Evolutionary conservation across 2,797 vertebrate species (phyloP).

Genomic region (Novumbra hubbsi): DNA sequence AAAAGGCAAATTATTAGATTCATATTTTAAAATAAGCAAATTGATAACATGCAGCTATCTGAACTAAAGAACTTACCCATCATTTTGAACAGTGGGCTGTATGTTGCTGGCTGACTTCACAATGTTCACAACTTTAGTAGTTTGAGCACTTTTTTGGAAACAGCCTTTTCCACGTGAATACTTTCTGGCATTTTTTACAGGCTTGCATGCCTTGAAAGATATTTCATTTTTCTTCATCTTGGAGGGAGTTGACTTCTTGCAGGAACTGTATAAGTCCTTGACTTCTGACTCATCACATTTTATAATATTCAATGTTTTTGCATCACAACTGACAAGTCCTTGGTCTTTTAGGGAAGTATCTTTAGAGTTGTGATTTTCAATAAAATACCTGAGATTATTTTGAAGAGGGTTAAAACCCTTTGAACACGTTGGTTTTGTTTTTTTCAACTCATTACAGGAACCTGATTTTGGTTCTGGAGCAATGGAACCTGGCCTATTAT

Average conservation of each 20-base stretch:
- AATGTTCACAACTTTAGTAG: background rate
- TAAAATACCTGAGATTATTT: slow-evolving; percentile 71
- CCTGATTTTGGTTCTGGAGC: slow-evolving; percentile 38
- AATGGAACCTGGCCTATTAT: background rate
- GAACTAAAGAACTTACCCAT: slow-evolving; percentile 63
- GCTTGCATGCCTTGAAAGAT: slow-evolving; percentile 44
- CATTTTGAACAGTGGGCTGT: slow-evolving; percentile 27
- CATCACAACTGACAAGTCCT: slow-evolving; percentile 26
- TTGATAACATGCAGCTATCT: background rate
- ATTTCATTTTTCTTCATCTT: slow-evolving; percentile 18
- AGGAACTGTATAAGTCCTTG: background rate
- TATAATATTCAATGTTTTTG: slow-evolving; percentile 18
- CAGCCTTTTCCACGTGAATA: slow-evolving; percentile 68
- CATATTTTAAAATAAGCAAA: background rate
- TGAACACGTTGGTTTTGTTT: slow-evolving; percentile 17
- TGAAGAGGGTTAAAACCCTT: slow-evolving; percentile 61
- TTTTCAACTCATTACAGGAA: slow-evolving; percentile 7
- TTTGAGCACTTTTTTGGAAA: slow-evolving; percentile 47
- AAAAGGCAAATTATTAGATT: background rate
- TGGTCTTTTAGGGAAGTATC: slow-evolving; percentile 41
- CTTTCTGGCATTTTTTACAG: slow-evolving; percentile 71
- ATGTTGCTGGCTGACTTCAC: background rate
- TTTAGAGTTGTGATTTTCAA: slow-evolving; percentile 65
- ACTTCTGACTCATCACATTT: background rate
- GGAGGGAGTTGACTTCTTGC: slow-evolving; percentile 42